These are phyloP conservation scores for Apodemia zela DNA, from an alignment of 2,888 invertebrate species.

Conservation along the genomic window DNA sequence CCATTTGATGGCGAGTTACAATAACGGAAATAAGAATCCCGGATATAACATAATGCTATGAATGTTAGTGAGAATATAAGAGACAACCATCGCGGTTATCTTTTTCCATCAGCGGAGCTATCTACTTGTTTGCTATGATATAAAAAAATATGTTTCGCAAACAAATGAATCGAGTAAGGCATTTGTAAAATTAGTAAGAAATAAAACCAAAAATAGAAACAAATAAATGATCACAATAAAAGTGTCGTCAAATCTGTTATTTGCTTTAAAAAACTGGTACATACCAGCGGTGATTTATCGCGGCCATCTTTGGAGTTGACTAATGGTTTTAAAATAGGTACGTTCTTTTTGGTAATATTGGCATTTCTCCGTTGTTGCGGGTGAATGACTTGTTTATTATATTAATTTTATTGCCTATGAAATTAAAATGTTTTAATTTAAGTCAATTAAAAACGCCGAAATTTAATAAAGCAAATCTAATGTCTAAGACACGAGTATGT, in stretches of 20 bases:
- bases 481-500: no score
- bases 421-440: not conserved
- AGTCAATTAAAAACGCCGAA: no score
- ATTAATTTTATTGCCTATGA: not conserved
- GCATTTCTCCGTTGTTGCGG: not conserved
- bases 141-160: no score
- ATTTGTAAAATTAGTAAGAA: not conserved
- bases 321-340: conserved; percentile 1
- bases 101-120: no score
- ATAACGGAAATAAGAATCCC: no score
- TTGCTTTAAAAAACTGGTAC: conserved; percentile 4
- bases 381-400: conserved; percentile 1
- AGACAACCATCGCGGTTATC: no score
- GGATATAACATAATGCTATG: no score
- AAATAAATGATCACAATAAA: conserved; percentile 12
- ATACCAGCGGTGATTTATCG: conserved; percentile 7
- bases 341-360: not conserved
- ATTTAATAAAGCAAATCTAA: no score
- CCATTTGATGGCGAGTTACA: no score
- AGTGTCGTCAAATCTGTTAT: conserved; percentile 9
- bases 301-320: not conserved
- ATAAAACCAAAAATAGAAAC: not conserved
- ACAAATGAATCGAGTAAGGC: no score
- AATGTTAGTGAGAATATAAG: no score
- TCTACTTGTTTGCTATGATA: no score